Evolutionary conservation across 2,888 invertebrate genomes (phyloP).

Genomic region (Erebia aethiops): DNA sequence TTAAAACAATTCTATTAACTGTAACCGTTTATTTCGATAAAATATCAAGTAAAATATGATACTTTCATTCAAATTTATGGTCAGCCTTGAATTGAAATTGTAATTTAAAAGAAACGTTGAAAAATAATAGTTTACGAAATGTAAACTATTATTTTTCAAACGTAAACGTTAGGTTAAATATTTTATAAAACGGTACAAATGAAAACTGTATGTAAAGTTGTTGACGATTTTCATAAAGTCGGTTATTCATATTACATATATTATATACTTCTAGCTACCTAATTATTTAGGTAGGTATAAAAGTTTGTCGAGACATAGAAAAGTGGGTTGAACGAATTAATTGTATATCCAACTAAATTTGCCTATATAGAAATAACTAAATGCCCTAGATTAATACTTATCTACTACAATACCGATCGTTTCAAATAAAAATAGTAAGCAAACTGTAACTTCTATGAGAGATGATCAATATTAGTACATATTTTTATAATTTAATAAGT

Average conservation of each 20-base stretch:
- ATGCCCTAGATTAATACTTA: background rate
- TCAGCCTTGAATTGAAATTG: conserved; percentile 10
- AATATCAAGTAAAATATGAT: background rate
- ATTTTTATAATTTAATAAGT: background rate
- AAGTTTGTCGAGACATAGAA: background rate
- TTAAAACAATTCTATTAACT: conserved; percentile 17
- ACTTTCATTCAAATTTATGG: background rate
- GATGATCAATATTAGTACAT: background rate
- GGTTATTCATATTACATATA: background rate
- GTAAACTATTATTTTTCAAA: too few species aligned
- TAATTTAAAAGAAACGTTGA: background rate
- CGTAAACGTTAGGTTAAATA: too few species aligned
- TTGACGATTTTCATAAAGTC: background rate
- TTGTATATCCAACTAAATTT: too few species aligned
- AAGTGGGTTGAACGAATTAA: background rate
- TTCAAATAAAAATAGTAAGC: background rate
- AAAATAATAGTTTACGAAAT: background rate
- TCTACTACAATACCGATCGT: background rate
- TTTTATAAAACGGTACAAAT: background rate
- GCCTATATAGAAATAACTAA: too few species aligned
- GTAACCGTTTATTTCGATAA: conserved; percentile 11
- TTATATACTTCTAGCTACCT: background rate
- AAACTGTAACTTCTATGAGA: background rate
- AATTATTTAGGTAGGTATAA: too few species aligned
- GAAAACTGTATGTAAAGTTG: background rate